A percentile compares a stretch with the other conserved stretches of the same genome.
These are phyloP conservation scores for Pseudorhiza aurosa DNA, from an alignment of 30 jellyfish, hydroid and myxozoan species.

Conservation along the genomic window DNA sequence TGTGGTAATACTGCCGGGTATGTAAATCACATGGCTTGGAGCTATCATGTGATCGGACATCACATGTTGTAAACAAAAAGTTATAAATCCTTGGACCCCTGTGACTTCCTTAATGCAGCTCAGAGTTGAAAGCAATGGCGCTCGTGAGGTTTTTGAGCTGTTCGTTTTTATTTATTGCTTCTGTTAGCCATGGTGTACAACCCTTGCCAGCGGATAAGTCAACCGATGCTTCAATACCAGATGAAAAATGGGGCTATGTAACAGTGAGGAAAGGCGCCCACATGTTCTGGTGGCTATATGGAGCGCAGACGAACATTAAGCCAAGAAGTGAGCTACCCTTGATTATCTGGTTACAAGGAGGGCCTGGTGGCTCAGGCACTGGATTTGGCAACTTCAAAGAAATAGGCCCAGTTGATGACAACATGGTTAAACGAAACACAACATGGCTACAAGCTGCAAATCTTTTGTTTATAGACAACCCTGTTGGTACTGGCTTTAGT, in stretches of 20 bases:
- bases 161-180: too few relatives aligned
- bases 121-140: too few relatives aligned
- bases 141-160: too few relatives aligned
- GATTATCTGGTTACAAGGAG: slow-evolving; percentile 95
- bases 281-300: slow-evolving; percentile 96
- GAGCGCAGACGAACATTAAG: slow-evolving; percentile 59
- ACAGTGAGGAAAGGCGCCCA: slow-evolving; percentile 87
- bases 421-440: slow-evolving; percentile 75
- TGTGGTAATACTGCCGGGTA: too few relatives aligned
- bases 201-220: not conserved
- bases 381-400: slow-evolving; percentile 91
- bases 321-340: slow-evolving; percentile 61
- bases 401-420: slow-evolving; percentile 83
- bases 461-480: slow-evolving; percentile 84
- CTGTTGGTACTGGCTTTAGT: slow-evolving; percentile 95
- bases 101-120: not conserved
- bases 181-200: too few relatives aligned
- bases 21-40: too few relatives aligned
- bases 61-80: not conserved
- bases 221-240: slow-evolving; percentile 46
- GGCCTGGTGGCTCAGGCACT: slow-evolving; percentile 94
- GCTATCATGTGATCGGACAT: too few relatives aligned
- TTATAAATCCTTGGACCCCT: not conserved
- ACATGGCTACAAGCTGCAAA: slow-evolving; percentile 81
- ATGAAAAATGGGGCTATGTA: slow-evolving; percentile 94